Percentiles rank a stretch among this genome's conserved stretches.
Conservation (phyloP, 1,140 invertebrate species). For the Bombus huntii region DNA sequence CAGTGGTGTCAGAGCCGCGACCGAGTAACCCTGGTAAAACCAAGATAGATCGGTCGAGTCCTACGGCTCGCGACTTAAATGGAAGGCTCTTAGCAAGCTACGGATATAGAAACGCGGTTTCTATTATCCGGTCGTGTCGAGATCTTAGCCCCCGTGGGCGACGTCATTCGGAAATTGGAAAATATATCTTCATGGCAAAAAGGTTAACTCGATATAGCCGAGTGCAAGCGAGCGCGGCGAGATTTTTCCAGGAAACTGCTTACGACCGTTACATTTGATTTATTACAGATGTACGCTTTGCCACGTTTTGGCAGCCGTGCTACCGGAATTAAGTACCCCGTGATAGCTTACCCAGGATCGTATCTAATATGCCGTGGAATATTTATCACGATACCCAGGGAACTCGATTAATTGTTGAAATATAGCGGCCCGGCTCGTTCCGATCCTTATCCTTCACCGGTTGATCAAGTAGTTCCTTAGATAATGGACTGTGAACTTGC, state of each 20-base stretch:
- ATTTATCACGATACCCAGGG: constrained; percentile 42
- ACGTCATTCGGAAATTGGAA: constrained; percentile 72
- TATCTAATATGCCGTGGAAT: constrained; percentile 40
- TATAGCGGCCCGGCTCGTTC: background rate
- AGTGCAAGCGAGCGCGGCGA: constrained; percentile 8
- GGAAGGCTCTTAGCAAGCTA: constrained; percentile 45
- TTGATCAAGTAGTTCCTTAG: background rate
- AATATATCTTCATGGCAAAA: constrained; percentile 66
- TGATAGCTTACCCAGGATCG: constrained; percentile 37
- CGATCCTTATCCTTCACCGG: background rate
- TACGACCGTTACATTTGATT: constrained; percentile 69
- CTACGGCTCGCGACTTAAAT: constrained; percentile 58
- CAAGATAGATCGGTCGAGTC: constrained; percentile 47
- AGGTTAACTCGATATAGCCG: constrained; percentile 43
- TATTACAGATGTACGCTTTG: constrained; percentile 56
- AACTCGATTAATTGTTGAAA: constrained; percentile 42
- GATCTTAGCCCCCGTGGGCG: constrained; percentile 48
- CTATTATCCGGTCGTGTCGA: constrained; percentile 62
- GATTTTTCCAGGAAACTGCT: constrained; percentile 69
- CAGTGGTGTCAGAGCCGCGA: background rate
- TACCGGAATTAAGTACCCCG: constrained; percentile 62
- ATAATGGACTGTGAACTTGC: background rate
- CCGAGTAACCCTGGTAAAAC: constrained; percentile 15
- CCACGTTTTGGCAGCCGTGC: constrained; percentile 31
- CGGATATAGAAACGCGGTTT: constrained; percentile 63